Conservation (phyloP, 2,113 vertebrate species). For the Heliornis fulica region DNA sequence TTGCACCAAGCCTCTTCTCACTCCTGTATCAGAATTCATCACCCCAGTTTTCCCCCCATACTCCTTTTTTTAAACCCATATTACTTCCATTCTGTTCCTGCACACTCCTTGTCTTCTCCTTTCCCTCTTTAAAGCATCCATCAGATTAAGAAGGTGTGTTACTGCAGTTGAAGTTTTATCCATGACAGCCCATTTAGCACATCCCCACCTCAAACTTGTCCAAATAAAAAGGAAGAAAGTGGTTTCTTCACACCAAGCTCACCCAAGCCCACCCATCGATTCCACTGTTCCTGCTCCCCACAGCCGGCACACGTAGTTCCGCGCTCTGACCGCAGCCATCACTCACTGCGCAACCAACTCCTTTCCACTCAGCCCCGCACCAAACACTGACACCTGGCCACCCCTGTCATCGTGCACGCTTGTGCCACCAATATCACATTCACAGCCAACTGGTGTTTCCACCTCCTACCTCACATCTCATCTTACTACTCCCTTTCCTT, state of each 20-base stretch:
- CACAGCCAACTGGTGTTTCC: background rate
- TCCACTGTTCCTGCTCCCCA: background rate
- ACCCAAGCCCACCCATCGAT: background rate
- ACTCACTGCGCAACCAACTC: fast-evolving
- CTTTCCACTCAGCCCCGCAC: background rate
- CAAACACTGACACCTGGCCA: fast-evolving
- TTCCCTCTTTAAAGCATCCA: background rate
- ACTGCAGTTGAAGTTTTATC: background rate
- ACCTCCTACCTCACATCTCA: background rate
- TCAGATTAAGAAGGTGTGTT: background rate
- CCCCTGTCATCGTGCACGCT: fast-evolving
- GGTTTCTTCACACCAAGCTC: background rate
- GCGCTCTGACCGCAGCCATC: background rate
- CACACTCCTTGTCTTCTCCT: background rate
- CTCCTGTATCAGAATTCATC: background rate
- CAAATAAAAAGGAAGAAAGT: background rate
- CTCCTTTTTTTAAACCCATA: background rate
- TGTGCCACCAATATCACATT: background rate
- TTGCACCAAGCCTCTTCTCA: background rate
- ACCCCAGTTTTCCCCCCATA: background rate
- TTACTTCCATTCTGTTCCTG: background rate
- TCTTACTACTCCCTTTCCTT: background rate
- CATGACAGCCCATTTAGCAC: background rate
- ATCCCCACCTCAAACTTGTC: background rate
- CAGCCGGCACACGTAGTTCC: background rate